Percentiles rank a stretch among this genome's conserved stretches.
These are phyloP conservation scores for Meganola albula DNA, from an alignment of 2,888 invertebrate genomes.

Conservation along the genomic window DNA sequence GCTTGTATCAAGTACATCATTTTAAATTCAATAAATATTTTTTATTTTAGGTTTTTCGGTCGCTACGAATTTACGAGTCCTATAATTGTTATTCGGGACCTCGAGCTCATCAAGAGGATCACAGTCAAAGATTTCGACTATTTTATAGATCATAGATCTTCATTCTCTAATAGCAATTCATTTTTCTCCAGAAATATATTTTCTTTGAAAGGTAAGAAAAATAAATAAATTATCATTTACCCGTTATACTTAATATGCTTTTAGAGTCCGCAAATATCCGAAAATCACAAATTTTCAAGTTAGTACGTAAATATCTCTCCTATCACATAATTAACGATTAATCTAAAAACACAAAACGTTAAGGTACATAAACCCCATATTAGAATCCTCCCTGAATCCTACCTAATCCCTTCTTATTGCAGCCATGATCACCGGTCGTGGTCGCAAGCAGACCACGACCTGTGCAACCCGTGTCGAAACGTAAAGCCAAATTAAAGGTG, in stretches of 20 bases:
- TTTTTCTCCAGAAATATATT: slow-evolving; percentile 70
- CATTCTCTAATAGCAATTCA: slow-evolving; percentile 56
- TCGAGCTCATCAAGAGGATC: slow-evolving; percentile 68
- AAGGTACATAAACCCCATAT: not conserved
- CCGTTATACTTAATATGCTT: not conserved
- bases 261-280: not conserved
- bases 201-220: slow-evolving; percentile 49
- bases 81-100: slow-evolving; percentile 56
- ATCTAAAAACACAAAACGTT: not conserved
- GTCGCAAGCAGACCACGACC: too few species aligned
- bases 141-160: slow-evolving; percentile 64
- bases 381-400: too few species aligned
- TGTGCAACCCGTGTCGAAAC: too few species aligned
- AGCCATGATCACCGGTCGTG: too few species aligned
- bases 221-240: not conserved
- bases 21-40: too few species aligned
- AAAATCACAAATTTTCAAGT: too few species aligned
- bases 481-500: not conserved
- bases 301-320: too few species aligned
- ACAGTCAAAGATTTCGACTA: slow-evolving; percentile 75
- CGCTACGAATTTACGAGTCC: slow-evolving; percentile 59
- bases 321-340: not conserved
- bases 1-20: too few species aligned
- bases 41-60: slow-evolving; percentile 56
- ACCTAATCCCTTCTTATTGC: too few species aligned